Base-by-base conservation (phyloP, 1,140 invertebrate genomes). In the Ceratoteleas bidentatus region DNA sequence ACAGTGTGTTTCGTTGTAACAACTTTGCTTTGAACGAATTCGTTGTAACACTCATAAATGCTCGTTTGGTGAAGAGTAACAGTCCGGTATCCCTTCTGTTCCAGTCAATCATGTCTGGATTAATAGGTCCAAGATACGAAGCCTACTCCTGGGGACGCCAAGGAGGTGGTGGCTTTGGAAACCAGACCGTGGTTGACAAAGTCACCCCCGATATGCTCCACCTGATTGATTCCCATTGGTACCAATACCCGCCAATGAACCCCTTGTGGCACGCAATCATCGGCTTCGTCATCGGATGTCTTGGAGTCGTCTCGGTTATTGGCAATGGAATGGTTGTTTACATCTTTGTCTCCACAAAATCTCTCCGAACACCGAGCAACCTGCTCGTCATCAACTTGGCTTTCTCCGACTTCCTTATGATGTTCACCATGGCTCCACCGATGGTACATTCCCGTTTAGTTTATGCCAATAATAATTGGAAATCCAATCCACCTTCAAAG, bases 291-390 rank as follows among this genome's bases (percentile, higher is more conserved):
- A 96, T 97, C 79, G 93, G 94, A 8, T 65, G 95, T 3, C 92
- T 97, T 57, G 96, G 95, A 13, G 87, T 95, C 16, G 90, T 96
- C 76, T 94, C 95, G 1, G 86, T 96, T n/a, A 64, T 91, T 57
- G 97, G 97, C 66, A 98, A 98, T 85, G 94, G 95, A 32, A 94
- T 97, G 92, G 97, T 98, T 34, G 92, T 97, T 66, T 97, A 96
- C 90, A 96, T 98, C 73, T 98, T 97, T 89, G 92, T 93, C 14
- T 93, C 94, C 4, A 96, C 95, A 0, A 96, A 96, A 90, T 91
- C 92, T 49, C 93, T 97, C 1, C 93, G 96, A 81, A 96, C 96
- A 13, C 96, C 96, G 10, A 96, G 96, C 65, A 98, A 98, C 89
- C 88, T 97, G 62, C 92, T 97, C 34, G 95, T 97, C 9, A 93